Evolutionary conservation across 2,888 invertebrate genomes (phyloP).

Genomic region (Monoplex corrugatus): DNA sequence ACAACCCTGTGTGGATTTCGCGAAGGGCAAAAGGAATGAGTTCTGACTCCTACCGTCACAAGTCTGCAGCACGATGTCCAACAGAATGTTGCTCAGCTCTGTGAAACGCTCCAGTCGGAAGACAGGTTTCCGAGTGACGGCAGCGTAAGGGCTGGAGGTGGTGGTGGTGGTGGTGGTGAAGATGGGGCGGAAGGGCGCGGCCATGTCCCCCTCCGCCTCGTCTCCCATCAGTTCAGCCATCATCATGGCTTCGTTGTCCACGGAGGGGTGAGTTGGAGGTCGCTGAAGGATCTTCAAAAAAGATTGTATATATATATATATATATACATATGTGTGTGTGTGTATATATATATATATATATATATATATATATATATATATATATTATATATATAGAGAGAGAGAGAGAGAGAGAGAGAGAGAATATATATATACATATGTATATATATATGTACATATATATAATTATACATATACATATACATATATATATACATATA

Average conservation of each 20-base stretch:
- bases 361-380: too few relatives aligned
- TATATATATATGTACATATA: too few relatives aligned
- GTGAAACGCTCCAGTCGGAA: conserved; percentile 66
- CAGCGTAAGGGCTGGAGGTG: neutral
- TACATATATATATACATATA: too few relatives aligned
- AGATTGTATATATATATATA: neutral
- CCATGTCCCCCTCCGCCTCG: neutral
- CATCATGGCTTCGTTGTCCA: conserved; percentile 36
- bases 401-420: too few relatives aligned
- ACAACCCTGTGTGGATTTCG: too few relatives aligned
- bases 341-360: too few relatives aligned
- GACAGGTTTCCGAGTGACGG: conserved; percentile 33
- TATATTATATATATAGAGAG: too few relatives aligned
- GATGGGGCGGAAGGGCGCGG: neutral
- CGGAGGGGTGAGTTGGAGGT: neutral
- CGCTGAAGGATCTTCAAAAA: neutral
- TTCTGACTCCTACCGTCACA: conserved; percentile 70
- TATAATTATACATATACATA: too few relatives aligned
- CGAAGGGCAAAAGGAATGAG: too few relatives aligned
- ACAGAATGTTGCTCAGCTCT: conserved; percentile 65
- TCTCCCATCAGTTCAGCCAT: conserved; percentile 22
- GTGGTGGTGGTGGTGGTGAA: neutral
- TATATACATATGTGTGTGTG: too few relatives aligned
- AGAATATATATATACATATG: too few relatives aligned
- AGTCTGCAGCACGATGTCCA: conserved; percentile 68